A percentile compares a stretch with the other conserved stretches of the same genome.
Conservation (phyloP, 2,797 vertebrate genomes). For the Erithacus rubecula region DNA sequence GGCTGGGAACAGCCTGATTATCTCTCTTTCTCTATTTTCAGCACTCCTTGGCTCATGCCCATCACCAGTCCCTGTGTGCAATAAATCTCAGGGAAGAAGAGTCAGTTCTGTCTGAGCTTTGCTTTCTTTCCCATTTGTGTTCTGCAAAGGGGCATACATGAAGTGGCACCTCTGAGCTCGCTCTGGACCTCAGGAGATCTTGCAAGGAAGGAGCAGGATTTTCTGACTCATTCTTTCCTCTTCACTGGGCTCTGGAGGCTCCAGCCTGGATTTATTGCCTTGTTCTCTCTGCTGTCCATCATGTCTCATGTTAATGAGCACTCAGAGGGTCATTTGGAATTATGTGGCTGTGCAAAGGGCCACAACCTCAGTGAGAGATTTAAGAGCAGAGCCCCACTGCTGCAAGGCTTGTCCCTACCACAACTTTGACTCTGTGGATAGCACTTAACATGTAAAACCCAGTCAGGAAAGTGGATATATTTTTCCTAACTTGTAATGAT, state of each 20-base stretch:
- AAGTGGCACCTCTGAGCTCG: neutral
- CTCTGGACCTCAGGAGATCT: neutral
- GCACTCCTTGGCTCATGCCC: neutral
- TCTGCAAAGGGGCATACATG: neutral
- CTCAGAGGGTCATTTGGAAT: neutral
- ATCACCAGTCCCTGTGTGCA: neutral
- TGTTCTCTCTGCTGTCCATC: neutral
- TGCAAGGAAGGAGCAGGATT: neutral
- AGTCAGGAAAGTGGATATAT: neutral
- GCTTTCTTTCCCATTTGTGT: neutral
- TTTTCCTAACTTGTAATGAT: neutral
- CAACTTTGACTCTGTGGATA: neutral
- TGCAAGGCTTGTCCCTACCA: neutral
- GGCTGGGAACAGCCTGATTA: neutral
- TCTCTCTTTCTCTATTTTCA: neutral
- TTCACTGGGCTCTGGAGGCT: neutral
- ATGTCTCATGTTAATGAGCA: neutral
- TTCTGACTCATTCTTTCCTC: neutral
- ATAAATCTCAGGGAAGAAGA: neutral
- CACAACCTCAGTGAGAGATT: neutral
- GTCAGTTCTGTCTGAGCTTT: neutral
- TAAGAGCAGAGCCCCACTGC: neutral
- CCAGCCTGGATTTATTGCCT: neutral
- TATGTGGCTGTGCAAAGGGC: neutral
- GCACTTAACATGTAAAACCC: neutral